These are phyloP conservation scores for Macropus fuliginosus DNA, from an alignment of 2,797 vertebrate species.

Conservation along the genomic window DNA sequence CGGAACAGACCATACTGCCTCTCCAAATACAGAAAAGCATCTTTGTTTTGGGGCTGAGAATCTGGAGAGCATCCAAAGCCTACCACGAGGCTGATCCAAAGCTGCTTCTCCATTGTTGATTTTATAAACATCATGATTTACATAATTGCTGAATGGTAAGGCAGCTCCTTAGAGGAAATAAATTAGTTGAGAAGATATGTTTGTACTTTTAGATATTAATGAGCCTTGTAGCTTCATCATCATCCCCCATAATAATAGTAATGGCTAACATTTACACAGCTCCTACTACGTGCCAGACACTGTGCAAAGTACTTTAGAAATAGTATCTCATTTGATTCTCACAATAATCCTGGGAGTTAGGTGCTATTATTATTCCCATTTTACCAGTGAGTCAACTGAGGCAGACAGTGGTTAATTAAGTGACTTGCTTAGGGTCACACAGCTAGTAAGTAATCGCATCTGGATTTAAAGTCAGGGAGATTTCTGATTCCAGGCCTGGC, in stretches of 20 bases:
- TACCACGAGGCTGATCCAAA: constrained; percentile 36
- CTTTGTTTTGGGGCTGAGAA: constrained; percentile 55
- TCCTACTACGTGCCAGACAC: neutral
- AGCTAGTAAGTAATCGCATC: neutral
- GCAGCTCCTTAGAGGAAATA: constrained; percentile 62
- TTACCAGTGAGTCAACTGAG: neutral
- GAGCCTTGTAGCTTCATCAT: constrained; percentile 10
- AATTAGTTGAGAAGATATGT: constrained; percentile 8
- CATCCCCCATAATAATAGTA: neutral
- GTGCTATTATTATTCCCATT: neutral
- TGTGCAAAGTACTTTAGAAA: neutral
- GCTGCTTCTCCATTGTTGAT: constrained; percentile 35
- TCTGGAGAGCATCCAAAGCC: constrained; percentile 30
- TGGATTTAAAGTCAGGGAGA: neutral
- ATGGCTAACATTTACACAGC: neutral
- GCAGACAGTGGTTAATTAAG: neutral
- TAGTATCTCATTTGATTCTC: neutral
- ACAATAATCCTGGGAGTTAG: neutral
- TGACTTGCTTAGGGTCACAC: neutral
- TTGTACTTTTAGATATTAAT: constrained; percentile 36
- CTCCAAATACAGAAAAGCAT: constrained; percentile 59
- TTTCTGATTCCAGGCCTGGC: neutral
- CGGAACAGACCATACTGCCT: constrained; percentile 21
- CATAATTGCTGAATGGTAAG: constrained; percentile 59
- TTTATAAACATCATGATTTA: constrained; percentile 75